Conservation (phyloP, 2,888 invertebrate genomes). For the Xestoiulus laeticollis region DNA sequence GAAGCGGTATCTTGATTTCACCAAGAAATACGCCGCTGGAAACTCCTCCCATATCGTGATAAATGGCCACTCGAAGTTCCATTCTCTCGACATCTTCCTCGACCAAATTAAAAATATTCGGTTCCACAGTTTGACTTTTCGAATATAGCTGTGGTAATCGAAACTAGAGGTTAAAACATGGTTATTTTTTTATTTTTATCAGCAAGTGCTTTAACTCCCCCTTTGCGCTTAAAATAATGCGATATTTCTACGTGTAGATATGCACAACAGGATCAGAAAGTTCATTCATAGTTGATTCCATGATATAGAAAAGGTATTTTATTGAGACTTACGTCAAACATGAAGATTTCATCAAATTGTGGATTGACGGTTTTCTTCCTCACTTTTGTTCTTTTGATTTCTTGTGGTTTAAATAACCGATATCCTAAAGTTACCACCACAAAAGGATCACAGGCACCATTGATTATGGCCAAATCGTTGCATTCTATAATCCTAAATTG, state of each 20-base stretch:
- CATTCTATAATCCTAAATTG: conserved; percentile 78
- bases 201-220: background rate
- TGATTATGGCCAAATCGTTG: conserved; percentile 85
- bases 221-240: background rate
- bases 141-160: conserved; percentile 54
- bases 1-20: conserved; percentile 82
- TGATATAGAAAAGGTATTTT: background rate
- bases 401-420: conserved; percentile 77
- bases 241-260: background rate
- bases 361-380: conserved; percentile 91
- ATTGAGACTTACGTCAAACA: conserved; percentile 76
- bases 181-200: background rate
- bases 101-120: conserved; percentile 50
- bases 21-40: conserved; percentile 87
- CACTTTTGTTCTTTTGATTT: conserved; percentile 82
- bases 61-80: conserved; percentile 78
- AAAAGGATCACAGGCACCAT: conserved; percentile 91
- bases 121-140: conserved; percentile 54
- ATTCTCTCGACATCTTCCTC: conserved; percentile 54
- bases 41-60: conserved; percentile 83
- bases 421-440: conserved; percentile 78
- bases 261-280: background rate
- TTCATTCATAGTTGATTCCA: background rate
- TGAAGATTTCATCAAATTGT: conserved; percentile 86
- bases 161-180: conserved; percentile 39